phyloP scores from a whole-genome alignment of 23 tunicate species.

The Diplosoma virens region DNA sequence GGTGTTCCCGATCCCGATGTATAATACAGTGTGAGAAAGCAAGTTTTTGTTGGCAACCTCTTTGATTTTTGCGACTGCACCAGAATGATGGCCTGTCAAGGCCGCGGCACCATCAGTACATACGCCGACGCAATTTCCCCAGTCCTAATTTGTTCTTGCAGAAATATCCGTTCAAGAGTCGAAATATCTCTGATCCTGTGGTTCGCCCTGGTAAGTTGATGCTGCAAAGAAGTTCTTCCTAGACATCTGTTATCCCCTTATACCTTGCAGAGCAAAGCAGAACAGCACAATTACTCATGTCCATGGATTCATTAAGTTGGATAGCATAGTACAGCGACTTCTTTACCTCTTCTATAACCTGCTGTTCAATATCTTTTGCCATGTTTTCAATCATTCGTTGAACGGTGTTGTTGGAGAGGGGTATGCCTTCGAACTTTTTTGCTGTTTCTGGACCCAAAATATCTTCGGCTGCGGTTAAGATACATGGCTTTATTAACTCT shows the following conservation, averaged over 20 bases:
- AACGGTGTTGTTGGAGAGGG: no score
- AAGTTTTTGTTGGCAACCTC: no score
- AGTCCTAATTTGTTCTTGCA: neutral
- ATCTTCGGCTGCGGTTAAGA: constrained; percentile 20
- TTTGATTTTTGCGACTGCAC: no score
- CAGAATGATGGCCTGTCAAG: constrained; percentile 12
- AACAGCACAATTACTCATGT: constrained; percentile 22
- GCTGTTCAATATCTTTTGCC: constrained; percentile 2
- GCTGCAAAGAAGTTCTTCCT: neutral
- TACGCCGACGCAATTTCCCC: constrained; percentile 27
- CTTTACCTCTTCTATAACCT: neutral
- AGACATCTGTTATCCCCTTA: neutral
- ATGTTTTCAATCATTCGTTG: neutral
- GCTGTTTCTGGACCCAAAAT: constrained; percentile 20
- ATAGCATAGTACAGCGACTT: neutral
- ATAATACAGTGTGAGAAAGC: constrained; percentile 1
- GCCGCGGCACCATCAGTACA: constrained; percentile 8
- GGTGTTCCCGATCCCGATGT: neutral
- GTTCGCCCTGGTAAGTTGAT: neutral
- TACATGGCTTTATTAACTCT: constrained; percentile 24
- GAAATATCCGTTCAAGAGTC: neutral
- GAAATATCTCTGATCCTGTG: constrained; percentile 15
- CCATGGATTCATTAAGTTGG: constrained; percentile 16
- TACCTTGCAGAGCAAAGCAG: constrained; percentile 12
- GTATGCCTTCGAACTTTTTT: no score